These are phyloP conservation scores for Pituophis catenifer DNA, from an alignment of 2,113 vertebrate genomes.

Conservation along the genomic window DNA sequence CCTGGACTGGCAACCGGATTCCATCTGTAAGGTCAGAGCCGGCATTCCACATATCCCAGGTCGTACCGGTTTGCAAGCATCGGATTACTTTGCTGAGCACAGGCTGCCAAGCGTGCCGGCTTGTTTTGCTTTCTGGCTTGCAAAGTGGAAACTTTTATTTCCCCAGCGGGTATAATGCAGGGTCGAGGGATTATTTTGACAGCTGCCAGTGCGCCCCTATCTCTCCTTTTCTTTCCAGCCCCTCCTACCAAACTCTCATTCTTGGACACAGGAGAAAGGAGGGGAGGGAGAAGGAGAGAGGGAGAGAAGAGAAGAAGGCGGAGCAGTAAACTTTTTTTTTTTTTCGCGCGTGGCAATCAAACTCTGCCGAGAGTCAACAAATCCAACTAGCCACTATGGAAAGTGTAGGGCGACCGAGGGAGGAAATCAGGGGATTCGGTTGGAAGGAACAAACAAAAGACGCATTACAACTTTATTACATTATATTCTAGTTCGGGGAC, in stretches of 20 bases:
- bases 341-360: neutral
- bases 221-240: neutral
- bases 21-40: neutral
- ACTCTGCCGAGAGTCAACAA: neutral
- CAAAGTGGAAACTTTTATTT: conserved; percentile 49
- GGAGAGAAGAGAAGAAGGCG: neutral
- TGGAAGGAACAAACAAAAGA: neutral
- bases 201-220: neutral
- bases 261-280: neutral
- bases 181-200: conserved; percentile 8
- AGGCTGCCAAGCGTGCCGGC: neutral
- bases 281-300: too few species aligned
- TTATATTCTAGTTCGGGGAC: neutral
- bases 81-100: neutral
- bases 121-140: conserved; percentile 44
- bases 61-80: neutral
- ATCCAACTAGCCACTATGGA: neutral
- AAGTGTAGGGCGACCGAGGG: neutral
- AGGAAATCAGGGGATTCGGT: too few species aligned
- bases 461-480: neutral
- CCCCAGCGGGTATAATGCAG: conserved; percentile 13
- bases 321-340: neutral
- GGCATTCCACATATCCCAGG: neutral
- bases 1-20: neutral
- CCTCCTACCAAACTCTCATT: conserved; percentile 10